Percentiles rank a stretch among this genome's conserved stretches.
Conservation (phyloP, 1,140 invertebrate genomes). For the Meloidogyne floridensis region DNA sequence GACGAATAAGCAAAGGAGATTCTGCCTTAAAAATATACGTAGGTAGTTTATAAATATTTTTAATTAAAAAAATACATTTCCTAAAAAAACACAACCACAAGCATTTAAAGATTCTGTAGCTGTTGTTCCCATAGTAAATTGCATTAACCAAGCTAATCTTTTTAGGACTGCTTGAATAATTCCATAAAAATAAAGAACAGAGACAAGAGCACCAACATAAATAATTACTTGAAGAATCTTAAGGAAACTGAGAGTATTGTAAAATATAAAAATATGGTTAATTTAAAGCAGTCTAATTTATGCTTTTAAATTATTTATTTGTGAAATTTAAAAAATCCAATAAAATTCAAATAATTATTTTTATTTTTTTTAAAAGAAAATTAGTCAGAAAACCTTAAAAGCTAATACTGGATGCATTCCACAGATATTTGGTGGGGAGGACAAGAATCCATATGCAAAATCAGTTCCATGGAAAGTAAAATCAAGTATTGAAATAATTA, state of each 20-base stretch:
- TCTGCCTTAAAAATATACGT: constrained; percentile 72
- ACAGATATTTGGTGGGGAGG: constrained; percentile 71
- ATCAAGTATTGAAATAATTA: constrained; percentile 75
- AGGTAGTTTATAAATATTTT: too few relatives aligned
- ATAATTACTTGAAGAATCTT: constrained; percentile 80
- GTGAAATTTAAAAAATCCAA: too few relatives aligned
- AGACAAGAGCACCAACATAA: constrained; percentile 83
- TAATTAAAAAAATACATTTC: constrained; percentile 68
- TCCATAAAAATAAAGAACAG: constrained; percentile 80
- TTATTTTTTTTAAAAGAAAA: too few relatives aligned
- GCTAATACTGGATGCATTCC: constrained; percentile 68
- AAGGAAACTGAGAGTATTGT: constrained; percentile 56
- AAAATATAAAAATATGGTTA: too few relatives aligned
- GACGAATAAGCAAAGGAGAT: constrained; percentile 82
- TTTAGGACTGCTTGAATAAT: constrained; percentile 82
- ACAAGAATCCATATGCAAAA: constrained; percentile 80
- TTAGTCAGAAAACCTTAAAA: constrained; percentile 70
- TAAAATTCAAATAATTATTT: too few relatives aligned
- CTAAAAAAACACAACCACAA: constrained; percentile 82
- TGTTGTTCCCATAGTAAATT: constrained; percentile 77
- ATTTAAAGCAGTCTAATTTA: constrained; percentile 64
- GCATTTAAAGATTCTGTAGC: constrained; percentile 86
- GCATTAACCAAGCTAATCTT: constrained; percentile 77
- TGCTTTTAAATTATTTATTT: constrained; percentile 3
- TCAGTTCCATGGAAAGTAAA: constrained; percentile 78